phyloP scores from a whole-genome alignment of 2,888 invertebrate species.

The Erynnis tages region DNA sequence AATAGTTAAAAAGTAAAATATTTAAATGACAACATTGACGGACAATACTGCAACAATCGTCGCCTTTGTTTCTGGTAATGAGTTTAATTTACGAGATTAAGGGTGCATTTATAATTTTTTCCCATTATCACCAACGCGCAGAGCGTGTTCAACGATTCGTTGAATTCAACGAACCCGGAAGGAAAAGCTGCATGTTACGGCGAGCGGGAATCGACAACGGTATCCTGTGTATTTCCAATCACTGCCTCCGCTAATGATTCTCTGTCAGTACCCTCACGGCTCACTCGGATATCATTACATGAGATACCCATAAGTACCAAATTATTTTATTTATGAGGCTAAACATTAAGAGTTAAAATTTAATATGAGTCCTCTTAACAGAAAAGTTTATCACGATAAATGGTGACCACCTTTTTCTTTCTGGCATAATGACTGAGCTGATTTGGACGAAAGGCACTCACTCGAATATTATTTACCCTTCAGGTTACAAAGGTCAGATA shows the following conservation, averaged over 20 bases:
- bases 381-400: too few relatives aligned
- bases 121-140: not conserved
- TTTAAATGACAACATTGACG: not conserved
- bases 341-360: too few relatives aligned
- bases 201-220: slow-evolving; percentile 48
- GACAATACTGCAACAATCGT: not conserved
- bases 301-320: too few relatives aligned
- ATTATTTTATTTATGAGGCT: not conserved
- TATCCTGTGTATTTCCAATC: slow-evolving; percentile 47
- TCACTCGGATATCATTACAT: not conserved
- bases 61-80: not conserved
- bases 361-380: too few relatives aligned
- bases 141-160: not conserved
- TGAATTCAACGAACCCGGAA: slow-evolving; percentile 39
- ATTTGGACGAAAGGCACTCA: too few relatives aligned
- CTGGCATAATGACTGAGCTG: too few relatives aligned
- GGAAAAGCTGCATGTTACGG: slow-evolving; percentile 37
- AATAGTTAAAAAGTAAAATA: too few relatives aligned
- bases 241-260: slow-evolving; percentile 43
- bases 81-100: not conserved
- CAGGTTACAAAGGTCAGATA: too few relatives aligned
- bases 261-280: not conserved
- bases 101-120: slow-evolving; percentile 6
- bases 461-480: too few relatives aligned
- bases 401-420: too few relatives aligned